phyloP scores from a whole-genome alignment of 2,888 invertebrate species.

The Nephrotoma guestfalica region DNA sequence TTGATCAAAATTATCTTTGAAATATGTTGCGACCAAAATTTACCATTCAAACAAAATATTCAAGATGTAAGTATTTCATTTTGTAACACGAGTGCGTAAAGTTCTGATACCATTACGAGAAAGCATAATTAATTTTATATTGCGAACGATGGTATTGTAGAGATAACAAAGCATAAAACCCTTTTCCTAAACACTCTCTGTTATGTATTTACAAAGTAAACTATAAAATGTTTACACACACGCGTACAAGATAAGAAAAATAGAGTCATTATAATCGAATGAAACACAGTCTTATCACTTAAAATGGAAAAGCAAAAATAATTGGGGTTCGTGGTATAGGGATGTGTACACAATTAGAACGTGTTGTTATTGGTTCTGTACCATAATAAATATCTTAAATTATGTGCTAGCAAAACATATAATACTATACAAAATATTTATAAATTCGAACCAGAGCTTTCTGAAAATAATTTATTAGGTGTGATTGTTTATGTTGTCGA shows the following conservation, averaged over 20 bases:
- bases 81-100: background rate
- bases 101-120: background rate
- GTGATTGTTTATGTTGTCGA: too few species aligned
- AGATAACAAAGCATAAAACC: background rate
- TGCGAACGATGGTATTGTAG: background rate
- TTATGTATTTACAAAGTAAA: background rate
- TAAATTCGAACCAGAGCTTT: too few species aligned
- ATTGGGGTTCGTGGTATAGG: background rate
- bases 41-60: background rate
- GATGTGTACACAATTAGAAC: background rate
- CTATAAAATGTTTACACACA: background rate
- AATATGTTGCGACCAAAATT: background rate
- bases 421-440: too few species aligned
- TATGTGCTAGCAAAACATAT: too few species aligned
- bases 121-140: background rate
- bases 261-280: background rate
- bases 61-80: background rate
- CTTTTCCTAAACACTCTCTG: background rate
- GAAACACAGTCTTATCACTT: background rate
- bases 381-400: too few species aligned
- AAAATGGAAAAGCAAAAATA: background rate
- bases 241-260: background rate
- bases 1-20: background rate
- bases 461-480: too few species aligned
- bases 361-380: too few species aligned